Evolutionary conservation across 2,888 invertebrate genomes (phyloP).

Genomic region (Synanthedon andrenaeformis): DNA sequence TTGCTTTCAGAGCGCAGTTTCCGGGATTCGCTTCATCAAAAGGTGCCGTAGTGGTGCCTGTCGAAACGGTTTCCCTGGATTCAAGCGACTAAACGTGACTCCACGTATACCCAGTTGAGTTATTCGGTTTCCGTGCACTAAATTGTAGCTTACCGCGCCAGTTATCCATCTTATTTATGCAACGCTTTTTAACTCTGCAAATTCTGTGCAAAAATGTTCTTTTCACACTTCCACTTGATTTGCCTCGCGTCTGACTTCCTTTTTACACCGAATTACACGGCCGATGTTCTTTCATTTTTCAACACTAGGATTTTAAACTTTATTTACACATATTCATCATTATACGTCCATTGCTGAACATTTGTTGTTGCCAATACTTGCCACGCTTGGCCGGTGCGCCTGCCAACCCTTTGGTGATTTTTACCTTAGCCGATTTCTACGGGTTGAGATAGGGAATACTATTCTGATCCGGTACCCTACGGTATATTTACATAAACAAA

Average conservation of each 20-base stretch:
- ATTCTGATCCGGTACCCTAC: no score
- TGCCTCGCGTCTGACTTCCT: neutral
- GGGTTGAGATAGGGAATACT: no score
- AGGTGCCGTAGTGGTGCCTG: conserved; percentile 25
- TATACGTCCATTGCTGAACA: no score
- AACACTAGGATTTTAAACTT: no score
- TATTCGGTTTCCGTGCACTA: conserved; percentile 33
- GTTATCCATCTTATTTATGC: conserved; percentile 17
- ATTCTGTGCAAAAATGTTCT: neutral
- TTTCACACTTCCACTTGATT: neutral
- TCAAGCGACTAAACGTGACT: conserved; percentile 35
- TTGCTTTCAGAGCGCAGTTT: conserved; percentile 47
- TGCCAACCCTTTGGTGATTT: no score
- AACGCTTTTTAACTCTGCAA: conserved; percentile 1
- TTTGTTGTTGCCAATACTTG: no score
- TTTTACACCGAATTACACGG: neutral
- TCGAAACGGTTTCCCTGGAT: conserved; percentile 33
- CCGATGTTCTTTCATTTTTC: no score
- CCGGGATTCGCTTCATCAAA: conserved; percentile 36
- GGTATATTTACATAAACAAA: no score
- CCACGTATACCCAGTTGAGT: conserved; percentile 23
- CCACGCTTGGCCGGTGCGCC: no score
- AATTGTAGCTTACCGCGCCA: conserved; percentile 17
- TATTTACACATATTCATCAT: no score
- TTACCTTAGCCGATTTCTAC: no score